These are phyloP conservation scores for Panthera leo DNA, from an alignment of 2,113 vertebrate genomes.

Conservation along the genomic window DNA sequence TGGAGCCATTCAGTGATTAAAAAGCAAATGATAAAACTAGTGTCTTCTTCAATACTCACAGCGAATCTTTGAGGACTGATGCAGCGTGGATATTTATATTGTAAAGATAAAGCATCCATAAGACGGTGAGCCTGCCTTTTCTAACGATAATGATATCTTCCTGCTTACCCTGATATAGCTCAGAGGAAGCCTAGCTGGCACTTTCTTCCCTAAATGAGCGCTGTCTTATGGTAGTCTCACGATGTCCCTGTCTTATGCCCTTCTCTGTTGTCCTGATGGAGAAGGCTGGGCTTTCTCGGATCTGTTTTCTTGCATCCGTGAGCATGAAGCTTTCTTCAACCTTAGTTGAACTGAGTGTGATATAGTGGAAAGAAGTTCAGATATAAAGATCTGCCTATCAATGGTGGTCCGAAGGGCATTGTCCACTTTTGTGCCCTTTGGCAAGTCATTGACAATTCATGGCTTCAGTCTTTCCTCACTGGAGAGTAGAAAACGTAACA, in stretches of 20 bases:
- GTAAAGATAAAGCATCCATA: background rate
- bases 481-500: background rate
- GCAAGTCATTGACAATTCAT: background rate
- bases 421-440: background rate
- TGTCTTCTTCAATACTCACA: background rate
- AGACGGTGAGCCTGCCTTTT: background rate
- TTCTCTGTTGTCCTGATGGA: background rate
- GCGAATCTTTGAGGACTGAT: background rate
- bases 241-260: too few relatives aligned
- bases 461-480: background rate
- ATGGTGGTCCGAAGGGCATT: background rate
- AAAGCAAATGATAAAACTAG: background rate
- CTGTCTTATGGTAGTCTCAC: fast-evolving
- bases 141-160: background rate
- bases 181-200: background rate
- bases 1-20: background rate
- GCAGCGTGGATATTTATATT: background rate
- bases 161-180: background rate
- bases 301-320: background rate
- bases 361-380: background rate
- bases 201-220: background rate
- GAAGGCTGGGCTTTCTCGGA: background rate
- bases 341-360: background rate
- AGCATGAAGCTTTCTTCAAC: background rate
- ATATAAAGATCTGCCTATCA: background rate